Evolutionary conservation across 2,113 vertebrate species (phyloP), one percentile per base, ranked within the genome.

Genomic region (Passerina amoena): DNA sequence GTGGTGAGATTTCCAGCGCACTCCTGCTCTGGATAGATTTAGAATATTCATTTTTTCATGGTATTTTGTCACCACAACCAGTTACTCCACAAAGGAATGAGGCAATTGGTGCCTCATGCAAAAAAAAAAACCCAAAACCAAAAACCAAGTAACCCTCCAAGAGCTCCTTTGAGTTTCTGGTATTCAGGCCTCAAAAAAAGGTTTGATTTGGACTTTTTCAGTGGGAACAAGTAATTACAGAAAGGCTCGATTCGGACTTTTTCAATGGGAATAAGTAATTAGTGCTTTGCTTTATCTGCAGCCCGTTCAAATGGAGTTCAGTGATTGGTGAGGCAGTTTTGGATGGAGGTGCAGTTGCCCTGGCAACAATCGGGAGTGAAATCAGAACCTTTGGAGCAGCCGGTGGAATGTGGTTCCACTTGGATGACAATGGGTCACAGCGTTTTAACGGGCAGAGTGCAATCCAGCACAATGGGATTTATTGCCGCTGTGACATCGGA

Each of bases 401-500:
- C 86, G 57, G 83, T 54, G 93, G 96, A 97, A 97, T 97, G 96
- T 50, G 93, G 94, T 91, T 97, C 90, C 93, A 92, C 97, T 88
- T 21, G 94, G 95, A 86, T 93, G 94, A 65, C 92, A 92, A 88
- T 42, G 44, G 86, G 86, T 88, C 92, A 70, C 73, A 90, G 93
- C 81, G 72, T 60, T 96, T 94, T 94, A 82, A 92, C 25, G 92
- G 78, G 48, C 12, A 93, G 57, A 89, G 82, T 13, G 61, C 50
- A 72, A 86, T 75, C 93, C 94, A 72, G 92, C 8, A 82, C 87
- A 86, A 92, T 38, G 9, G 92, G 91, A 97, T 97, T 96, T 96
- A 97, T 91, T 82, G 88, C 95, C 53, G 3, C 88, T 53, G 3
- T 92, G 93, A 72, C 90, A 93, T 87, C 82, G 71, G 78, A 73